Evolutionary conservation across 2,113 vertebrate species (phyloP).

Genomic region (Odontophorus gujanensis): DNA sequence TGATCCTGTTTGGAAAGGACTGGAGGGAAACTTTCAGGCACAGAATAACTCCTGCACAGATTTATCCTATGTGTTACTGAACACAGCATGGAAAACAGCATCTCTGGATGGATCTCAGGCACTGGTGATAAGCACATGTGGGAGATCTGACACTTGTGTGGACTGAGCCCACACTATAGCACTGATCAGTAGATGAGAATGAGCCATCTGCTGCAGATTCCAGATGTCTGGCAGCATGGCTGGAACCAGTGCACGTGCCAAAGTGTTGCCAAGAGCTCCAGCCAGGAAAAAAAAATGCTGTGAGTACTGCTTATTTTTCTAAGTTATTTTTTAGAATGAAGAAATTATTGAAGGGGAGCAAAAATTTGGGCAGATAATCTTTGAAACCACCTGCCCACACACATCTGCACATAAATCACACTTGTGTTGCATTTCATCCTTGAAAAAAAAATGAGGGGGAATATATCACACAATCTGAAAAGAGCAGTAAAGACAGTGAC

Average conservation of each 20-base stretch:
- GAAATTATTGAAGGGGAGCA: background rate
- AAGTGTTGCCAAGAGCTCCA: background rate
- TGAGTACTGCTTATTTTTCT: background rate
- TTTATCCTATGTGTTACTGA: background rate
- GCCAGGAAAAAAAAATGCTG: background rate
- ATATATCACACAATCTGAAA: background rate
- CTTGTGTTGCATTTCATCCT: background rate
- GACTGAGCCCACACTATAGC: background rate
- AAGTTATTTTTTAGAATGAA: background rate
- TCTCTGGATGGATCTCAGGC: background rate
- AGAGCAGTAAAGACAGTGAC: background rate
- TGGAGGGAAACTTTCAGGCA: constrained; percentile 14
- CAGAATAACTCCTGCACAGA: background rate
- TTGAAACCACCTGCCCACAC: background rate
- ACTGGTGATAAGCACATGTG: background rate
- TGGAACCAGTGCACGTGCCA: background rate
- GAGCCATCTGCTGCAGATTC: background rate
- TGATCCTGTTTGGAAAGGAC: background rate
- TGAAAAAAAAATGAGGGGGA: background rate
- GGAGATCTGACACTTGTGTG: background rate
- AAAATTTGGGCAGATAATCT: background rate
- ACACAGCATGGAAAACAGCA: background rate
- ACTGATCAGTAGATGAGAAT: background rate
- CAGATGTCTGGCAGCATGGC: constrained; percentile 60
- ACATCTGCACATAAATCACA: background rate